These are phyloP conservation scores for Arothron firmamentum DNA, from an alignment of 2,113 vertebrate genomes.

Conservation along the genomic window DNA sequence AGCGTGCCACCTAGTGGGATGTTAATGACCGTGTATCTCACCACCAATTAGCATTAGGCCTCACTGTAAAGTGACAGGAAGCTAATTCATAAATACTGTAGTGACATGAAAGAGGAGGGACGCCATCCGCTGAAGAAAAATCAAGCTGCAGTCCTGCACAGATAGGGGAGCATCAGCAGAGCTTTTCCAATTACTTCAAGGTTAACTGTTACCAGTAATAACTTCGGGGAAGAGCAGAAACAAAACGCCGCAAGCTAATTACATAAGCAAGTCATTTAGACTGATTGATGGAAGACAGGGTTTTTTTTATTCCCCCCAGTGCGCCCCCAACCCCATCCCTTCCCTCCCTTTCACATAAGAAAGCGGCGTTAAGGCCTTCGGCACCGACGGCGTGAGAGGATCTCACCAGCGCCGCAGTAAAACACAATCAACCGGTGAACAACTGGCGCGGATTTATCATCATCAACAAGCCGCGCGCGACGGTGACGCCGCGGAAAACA, in stretches of 20 bases:
- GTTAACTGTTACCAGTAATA: slow-evolving; percentile 71
- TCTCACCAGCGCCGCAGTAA: slow-evolving; percentile 55
- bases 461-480: slow-evolving; percentile 55
- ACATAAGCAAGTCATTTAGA: slow-evolving; percentile 73
- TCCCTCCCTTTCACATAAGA: slow-evolving; percentile 32
- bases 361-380: slow-evolving; percentile 56
- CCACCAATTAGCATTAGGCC: slow-evolving; percentile 68
- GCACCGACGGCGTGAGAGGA: slow-evolving; percentile 58
- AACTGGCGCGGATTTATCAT: slow-evolving; percentile 68
- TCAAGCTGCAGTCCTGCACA: slow-evolving; percentile 61
- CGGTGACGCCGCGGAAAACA: slow-evolving; percentile 26
- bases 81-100: slow-evolving; percentile 70
- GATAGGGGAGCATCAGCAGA: slow-evolving; percentile 57
- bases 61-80: slow-evolving; percentile 67
- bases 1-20: slow-evolving; percentile 63
- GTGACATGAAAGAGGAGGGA: slow-evolving; percentile 70
- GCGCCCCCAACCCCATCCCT: slow-evolving; percentile 1
- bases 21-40: slow-evolving; percentile 68
- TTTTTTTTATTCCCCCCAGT: slow-evolving; percentile 38
- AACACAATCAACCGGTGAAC: slow-evolving; percentile 68
- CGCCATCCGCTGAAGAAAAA: slow-evolving; percentile 61
- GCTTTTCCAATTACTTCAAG: slow-evolving; percentile 73
- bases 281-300: slow-evolving; percentile 72
- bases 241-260: slow-evolving; percentile 75
- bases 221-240: slow-evolving; percentile 70